Evolutionary conservation across 2,797 vertebrate species (phyloP).

Genomic region (Ispidina lecontei): DNA sequence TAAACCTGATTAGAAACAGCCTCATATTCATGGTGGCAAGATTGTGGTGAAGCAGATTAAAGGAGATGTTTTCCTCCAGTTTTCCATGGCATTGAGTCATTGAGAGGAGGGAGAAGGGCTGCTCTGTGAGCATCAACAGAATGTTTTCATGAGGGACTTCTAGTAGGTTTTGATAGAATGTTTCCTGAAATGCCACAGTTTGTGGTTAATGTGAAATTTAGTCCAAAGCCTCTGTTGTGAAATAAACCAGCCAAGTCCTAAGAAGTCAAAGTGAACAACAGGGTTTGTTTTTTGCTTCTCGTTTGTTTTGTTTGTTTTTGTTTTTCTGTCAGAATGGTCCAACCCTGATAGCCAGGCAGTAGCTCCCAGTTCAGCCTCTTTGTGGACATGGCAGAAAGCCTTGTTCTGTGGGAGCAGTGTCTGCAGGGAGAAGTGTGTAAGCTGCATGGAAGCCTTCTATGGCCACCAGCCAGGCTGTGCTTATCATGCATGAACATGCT

Average conservation of each 20-base stretch:
- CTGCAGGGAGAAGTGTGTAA: background rate
- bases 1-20: background rate
- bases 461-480: background rate
- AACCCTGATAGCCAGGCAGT: background rate
- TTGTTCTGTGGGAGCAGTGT: background rate
- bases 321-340: background rate
- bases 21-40: background rate
- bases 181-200: background rate
- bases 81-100: background rate
- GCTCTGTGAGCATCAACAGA: background rate
- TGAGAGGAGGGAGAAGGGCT: background rate
- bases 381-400: accelerated
- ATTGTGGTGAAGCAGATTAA: background rate
- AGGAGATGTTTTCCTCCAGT: background rate
- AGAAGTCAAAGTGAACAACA: background rate
- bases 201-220: background rate
- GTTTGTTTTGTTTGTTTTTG: no score
- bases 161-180: background rate
- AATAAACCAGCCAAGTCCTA: background rate
- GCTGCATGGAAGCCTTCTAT: background rate
- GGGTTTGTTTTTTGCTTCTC: no score
- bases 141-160: background rate
- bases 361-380: background rate
- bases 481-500: background rate
- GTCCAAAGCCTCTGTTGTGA: background rate